Evolutionary conservation across 2,113 vertebrate species (phyloP), one percentile per base, ranked within the genome.

Genomic region (Dunckerocampus dactyliophorus): DNA sequence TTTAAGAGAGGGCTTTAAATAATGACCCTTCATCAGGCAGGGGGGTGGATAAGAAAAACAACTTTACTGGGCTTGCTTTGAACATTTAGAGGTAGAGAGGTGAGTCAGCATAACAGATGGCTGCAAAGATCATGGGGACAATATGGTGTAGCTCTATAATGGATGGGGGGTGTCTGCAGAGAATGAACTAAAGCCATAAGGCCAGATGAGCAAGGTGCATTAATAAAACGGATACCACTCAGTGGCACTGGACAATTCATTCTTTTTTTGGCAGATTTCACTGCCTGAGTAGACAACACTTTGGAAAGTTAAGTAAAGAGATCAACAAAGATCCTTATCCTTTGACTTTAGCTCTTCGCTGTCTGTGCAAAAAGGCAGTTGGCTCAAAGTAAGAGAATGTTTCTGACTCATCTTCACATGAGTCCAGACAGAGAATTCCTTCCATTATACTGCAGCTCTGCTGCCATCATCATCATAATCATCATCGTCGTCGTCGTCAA

Each of bases 1-100:
- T 86, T 89, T 84, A 89, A 89, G 76, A 86, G 83, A 74, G 72
- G 81, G 81, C 79, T 84, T 88, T 82, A 82, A 89, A 87, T 89
- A 90, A 91, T 90, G 82, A 89, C 87, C 86, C 79, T 81, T 88
- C 88, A 89, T 88, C 85, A 86, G 70, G 56, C 68, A 59, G 37
- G 49, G 52, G 69, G 80, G 68, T 65, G 51, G 55, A 71, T 20
- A 70, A 69, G 70, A 79, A 79, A 76, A 82, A 85, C 59, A 78
- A 75, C 65, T 63, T 77, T 52, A 82, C 64, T 51, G 60, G 69
- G 65, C 45, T 72, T 6, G 50, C 82, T 86, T 88, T 87, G 86
- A 88, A 88, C 81, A 76, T 85, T 84, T 39, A 42, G 61, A 72
- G 74, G 71, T 59, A 77, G 50, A 72, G 72, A 62, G 70, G 59